phyloP scores from a whole-genome alignment of 2,888 invertebrate genomes.

The Cordilura impudica region DNA sequence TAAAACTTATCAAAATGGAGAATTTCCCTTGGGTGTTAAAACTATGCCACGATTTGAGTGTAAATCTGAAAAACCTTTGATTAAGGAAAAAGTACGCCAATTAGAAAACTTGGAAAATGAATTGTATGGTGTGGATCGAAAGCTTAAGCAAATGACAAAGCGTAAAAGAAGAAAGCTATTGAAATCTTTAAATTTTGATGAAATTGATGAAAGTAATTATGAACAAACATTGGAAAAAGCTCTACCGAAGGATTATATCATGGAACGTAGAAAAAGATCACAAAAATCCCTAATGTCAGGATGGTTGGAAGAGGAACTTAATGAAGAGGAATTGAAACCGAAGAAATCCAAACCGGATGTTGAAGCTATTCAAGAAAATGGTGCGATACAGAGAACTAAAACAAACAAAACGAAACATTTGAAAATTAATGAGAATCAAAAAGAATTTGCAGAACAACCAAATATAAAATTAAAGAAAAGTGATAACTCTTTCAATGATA shows the following conservation, averaged over 20 bases:
- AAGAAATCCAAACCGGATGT: constrained; percentile 25
- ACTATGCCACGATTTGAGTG: constrained; percentile 78
- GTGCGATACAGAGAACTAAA: neutral
- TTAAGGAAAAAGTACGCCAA: constrained; percentile 74
- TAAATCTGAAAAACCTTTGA: constrained; percentile 68
- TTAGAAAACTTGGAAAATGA: constrained; percentile 80
- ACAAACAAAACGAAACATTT: constrained; percentile 18
- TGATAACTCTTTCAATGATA: constrained; percentile 12
- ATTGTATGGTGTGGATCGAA: constrained; percentile 74
- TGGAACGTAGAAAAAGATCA: constrained; percentile 69
- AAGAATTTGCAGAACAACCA: neutral
- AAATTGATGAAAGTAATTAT: constrained; percentile 73
- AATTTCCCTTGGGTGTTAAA: constrained; percentile 84
- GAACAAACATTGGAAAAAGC: constrained; percentile 71
- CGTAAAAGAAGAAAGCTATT: constrained; percentile 74
- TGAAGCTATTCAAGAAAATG: constrained; percentile 6
- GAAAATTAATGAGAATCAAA: neutral
- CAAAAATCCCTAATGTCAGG: constrained; percentile 67
- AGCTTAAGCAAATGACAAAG: constrained; percentile 78
- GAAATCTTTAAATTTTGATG: constrained; percentile 71
- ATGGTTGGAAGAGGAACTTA: constrained; percentile 71
- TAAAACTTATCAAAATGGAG: constrained; percentile 80
- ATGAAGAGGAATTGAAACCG: constrained; percentile 53
- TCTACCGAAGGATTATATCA: constrained; percentile 69
- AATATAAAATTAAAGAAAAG: constrained; percentile 11